Percentiles rank a stretch among this genome's conserved stretches.
Evolutionary conservation across 2,797 vertebrate genomes (phyloP).

Genomic region (Numenius phaeopus): DNA sequence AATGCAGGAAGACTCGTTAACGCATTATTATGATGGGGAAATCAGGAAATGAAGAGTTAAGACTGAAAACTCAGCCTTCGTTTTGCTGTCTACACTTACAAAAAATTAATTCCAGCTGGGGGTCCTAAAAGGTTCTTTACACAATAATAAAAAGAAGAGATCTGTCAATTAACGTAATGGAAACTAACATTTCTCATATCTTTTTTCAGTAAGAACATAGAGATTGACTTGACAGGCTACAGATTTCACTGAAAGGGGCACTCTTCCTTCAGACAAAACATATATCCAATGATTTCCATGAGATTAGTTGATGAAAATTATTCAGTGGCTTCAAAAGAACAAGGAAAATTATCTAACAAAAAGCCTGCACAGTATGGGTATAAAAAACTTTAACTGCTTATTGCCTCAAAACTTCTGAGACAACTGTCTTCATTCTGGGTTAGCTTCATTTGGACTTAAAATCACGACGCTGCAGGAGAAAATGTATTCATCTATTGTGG

Average conservation of each 20-base stretch:
- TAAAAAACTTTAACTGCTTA: not conserved
- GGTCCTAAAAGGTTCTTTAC: not conserved
- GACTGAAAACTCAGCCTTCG: not conserved
- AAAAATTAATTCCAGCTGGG: not conserved
- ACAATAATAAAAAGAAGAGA: not conserved
- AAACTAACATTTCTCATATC: not conserved
- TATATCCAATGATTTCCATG: not conserved
- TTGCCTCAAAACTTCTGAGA: constrained; percentile 7
- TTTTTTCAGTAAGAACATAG: not conserved
- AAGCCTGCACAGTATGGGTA: not conserved
- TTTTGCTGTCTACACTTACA: not conserved
- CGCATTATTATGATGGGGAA: not conserved
- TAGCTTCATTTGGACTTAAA: constrained; percentile 14
- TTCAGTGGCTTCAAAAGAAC: not conserved
- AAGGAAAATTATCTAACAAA: not conserved
- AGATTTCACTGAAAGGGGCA: not conserved
- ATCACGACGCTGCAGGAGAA: not conserved
- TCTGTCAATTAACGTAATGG: not conserved
- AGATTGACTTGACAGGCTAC: not conserved
- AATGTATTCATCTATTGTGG: constrained; percentile 36
- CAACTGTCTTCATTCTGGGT: not conserved
- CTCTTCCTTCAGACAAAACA: not conserved
- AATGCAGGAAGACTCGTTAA: not conserved
- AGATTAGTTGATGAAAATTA: not conserved
- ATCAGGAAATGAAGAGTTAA: constrained; percentile 28